A percentile compares a stretch with the other conserved stretches of the same genome.
Evolutionary conservation across 2,113 vertebrate species (phyloP).

Genomic region (Capricornis sumatraensis): DNA sequence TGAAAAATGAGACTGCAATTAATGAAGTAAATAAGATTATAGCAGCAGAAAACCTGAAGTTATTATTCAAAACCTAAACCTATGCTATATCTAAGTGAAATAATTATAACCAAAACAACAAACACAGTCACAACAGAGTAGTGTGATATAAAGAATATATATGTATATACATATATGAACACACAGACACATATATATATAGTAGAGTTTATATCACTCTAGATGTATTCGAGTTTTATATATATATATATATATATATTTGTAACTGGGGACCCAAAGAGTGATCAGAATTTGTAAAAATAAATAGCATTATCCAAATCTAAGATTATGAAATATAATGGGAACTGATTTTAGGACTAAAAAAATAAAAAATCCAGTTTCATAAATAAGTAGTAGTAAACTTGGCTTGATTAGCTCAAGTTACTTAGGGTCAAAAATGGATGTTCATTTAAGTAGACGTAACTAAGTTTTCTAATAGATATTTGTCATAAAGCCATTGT

Average conservation of each 20-base stretch:
- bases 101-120: neutral
- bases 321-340: neutral
- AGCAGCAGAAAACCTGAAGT: neutral
- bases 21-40: neutral
- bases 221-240: no score
- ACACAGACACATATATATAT: neutral
- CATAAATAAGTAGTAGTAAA: neutral
- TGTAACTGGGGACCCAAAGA: neutral
- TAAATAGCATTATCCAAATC: neutral
- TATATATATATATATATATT: neutral
- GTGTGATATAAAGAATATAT: neutral
- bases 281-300: neutral
- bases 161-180: rapidly evolving
- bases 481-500: neutral
- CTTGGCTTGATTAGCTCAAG: neutral
- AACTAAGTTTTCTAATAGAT: neutral
- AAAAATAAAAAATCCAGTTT: neutral
- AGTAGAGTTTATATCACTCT: neutral
- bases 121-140: neutral
- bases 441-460: neutral
- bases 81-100: neutral
- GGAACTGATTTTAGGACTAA: neutral
- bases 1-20: neutral
- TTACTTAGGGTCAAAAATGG: neutral
- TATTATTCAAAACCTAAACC: neutral